These are phyloP conservation scores for Tyrophagus putrescentiae DNA, from an alignment of 1,140 invertebrate species.

Conservation along the genomic window DNA sequence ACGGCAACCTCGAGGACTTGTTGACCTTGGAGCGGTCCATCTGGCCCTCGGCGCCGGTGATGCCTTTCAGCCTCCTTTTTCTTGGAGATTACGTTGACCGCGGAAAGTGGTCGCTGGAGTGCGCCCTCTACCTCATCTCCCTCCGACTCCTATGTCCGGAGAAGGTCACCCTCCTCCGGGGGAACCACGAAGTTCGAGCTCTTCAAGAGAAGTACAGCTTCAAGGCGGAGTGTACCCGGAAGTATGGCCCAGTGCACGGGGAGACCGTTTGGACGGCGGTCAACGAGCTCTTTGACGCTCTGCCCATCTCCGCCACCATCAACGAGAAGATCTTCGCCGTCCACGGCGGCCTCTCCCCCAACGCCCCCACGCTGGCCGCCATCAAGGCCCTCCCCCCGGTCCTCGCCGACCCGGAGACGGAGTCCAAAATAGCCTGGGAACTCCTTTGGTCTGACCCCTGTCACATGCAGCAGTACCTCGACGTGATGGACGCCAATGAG, in stretches of 20 bases:
- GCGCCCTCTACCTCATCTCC: slow-evolving; percentile 41
- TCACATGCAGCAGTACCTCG: slow-evolving; percentile 25
- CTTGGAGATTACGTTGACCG: slow-evolving; percentile 53
- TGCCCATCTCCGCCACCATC: slow-evolving; percentile 52
- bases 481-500: not conserved
- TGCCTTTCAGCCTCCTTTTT: slow-evolving; percentile 46
- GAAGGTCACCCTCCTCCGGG: slow-evolving; percentile 45
- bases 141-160: slow-evolving; percentile 45
- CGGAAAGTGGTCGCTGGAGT: slow-evolving; percentile 43
- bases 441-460: slow-evolving; percentile 61
- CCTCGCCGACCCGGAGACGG: slow-evolving; percentile 44
- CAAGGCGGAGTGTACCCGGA: not conserved
- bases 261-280: slow-evolving; percentile 48
- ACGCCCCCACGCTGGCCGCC: slow-evolving; percentile 37
- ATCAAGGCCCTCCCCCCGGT: slow-evolving; percentile 45
- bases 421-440: slow-evolving; percentile 54
- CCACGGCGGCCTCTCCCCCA: slow-evolving; percentile 55
- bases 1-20: slow-evolving; percentile 45
- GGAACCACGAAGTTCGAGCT: slow-evolving; percentile 47
- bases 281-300: slow-evolving; percentile 50
- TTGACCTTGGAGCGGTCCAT: slow-evolving; percentile 45
- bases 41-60: slow-evolving; percentile 42
- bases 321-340: slow-evolving; percentile 55
- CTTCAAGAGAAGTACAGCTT: slow-evolving; percentile 21
- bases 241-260: slow-evolving; percentile 31